phyloP scores from a whole-genome alignment of 53 echinoderm and acorn worm genomes.

The Actinopyga echinites region DNA sequence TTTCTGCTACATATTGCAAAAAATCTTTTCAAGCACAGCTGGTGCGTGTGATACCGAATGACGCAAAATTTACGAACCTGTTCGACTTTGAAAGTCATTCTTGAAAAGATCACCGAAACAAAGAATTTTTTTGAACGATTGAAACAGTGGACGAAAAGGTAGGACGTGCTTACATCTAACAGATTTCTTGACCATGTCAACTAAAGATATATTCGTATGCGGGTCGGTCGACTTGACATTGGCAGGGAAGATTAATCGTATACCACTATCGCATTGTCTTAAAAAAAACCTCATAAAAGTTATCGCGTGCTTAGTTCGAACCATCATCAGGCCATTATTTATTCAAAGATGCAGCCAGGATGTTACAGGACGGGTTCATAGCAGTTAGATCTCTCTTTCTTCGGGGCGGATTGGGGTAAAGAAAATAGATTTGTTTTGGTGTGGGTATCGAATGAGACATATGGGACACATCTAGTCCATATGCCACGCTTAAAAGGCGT shows the following conservation, averaged over 20 bases:
- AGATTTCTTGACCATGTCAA: conserved; percentile 4
- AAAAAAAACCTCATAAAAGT: conserved; percentile 77
- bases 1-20: background rate
- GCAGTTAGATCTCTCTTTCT: conserved; percentile 9
- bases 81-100: background rate
- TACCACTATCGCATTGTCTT: conserved; percentile 7
- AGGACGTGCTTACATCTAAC: background rate
- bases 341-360: conserved; percentile 69
- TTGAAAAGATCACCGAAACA: background rate
- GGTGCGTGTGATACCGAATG: background rate
- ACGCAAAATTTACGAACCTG: conserved; percentile 30
- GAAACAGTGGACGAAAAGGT: background rate
- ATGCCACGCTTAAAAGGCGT: conserved; percentile 80
- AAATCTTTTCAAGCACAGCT: background rate
- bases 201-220: background rate
- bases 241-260: conserved; percentile 14
- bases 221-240: background rate
- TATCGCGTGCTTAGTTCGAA: conserved; percentile 69
- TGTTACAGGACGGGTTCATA: conserved; percentile 11
- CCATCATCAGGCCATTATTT: conserved; percentile 80
- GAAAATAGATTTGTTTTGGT: conserved; percentile 48
- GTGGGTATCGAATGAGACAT: conserved; percentile 86
- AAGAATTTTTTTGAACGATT: background rate
- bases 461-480: conserved; percentile 83
- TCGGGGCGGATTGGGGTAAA: conserved; percentile 28